Evolutionary conservation across 2,888 invertebrate species (phyloP).

Genomic region (Conistra vaccinii): DNA sequence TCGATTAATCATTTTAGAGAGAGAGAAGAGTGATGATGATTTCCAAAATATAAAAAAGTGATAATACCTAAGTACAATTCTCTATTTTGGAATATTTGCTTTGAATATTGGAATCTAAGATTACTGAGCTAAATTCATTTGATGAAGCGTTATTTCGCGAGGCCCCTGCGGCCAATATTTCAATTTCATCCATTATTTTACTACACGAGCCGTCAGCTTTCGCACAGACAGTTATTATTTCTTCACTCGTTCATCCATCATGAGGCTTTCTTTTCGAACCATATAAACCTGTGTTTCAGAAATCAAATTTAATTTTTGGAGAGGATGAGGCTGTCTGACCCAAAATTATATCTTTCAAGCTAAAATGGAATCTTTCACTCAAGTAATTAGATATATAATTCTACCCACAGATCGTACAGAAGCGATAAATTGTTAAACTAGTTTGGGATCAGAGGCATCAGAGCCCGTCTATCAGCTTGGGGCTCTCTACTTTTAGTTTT

Average conservation of each 20-base stretch:
- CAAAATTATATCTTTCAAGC: constrained; percentile 56
- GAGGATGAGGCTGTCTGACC: constrained; percentile 52
- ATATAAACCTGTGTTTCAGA: constrained; percentile 66
- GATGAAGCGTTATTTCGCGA: constrained; percentile 69
- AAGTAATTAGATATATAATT: constrained; percentile 76
- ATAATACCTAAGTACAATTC: constrained; percentile 69
- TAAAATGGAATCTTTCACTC: constrained; percentile 70
- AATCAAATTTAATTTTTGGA: constrained; percentile 73
- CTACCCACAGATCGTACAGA: constrained; percentile 73
- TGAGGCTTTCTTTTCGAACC: constrained; percentile 71
- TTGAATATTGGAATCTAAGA: constrained; percentile 13
- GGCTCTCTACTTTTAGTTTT: constrained; percentile 79
- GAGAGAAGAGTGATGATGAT: constrained; percentile 71
- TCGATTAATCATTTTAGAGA: constrained; percentile 77
- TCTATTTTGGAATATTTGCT: constrained; percentile 45
- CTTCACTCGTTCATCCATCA: constrained; percentile 69
- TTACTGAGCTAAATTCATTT: constrained; percentile 59
- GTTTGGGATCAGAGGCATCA: constrained; percentile 73
- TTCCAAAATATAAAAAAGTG: constrained; percentile 60
- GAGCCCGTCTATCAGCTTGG: constrained; percentile 75
- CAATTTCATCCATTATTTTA: constrained; percentile 71
- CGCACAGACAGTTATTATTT: constrained; percentile 72
- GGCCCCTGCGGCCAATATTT: constrained; percentile 68
- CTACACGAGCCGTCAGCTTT: constrained; percentile 66
- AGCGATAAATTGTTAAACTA: constrained; percentile 81